Evolutionary conservation across 2,888 invertebrate genomes (phyloP).

Genomic region (Hypercompe scribonia): DNA sequence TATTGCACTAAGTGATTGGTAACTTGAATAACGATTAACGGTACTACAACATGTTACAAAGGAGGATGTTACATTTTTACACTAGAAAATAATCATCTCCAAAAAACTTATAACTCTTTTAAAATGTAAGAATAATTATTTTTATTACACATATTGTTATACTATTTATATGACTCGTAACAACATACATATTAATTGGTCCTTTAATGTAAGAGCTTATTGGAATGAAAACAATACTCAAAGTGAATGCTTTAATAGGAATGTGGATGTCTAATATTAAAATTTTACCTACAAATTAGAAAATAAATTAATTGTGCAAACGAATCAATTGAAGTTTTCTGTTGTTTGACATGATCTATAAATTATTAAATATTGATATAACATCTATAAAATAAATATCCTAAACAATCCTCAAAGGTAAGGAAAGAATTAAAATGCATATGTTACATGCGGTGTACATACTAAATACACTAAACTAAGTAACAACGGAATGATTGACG

Average conservation of each 20-base stretch:
- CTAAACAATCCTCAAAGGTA: background rate
- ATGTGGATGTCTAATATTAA: conserved; percentile 19
- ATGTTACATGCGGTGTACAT: conserved; percentile 4
- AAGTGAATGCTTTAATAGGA: conserved; percentile 29
- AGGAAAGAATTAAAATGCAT: background rate
- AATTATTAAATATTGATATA: conserved; percentile 2
- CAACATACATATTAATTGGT: conserved; percentile 39
- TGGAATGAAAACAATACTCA: conserved; percentile 26
- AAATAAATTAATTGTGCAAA: conserved; percentile 8
- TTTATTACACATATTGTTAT: background rate
- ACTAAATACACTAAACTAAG: background rate
- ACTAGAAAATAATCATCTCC: conserved; percentile 17
- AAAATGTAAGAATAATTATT: background rate
- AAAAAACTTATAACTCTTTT: background rate
- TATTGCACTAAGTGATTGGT: conserved; percentile 59
- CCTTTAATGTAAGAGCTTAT: conserved; percentile 33
- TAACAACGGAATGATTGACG: conserved; percentile 37
- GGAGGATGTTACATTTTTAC: background rate
- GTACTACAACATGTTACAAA: conserved; percentile 23
- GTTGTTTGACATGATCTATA: conserved; percentile 7
- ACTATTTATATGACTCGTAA: background rate
- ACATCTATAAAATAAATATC: background rate
- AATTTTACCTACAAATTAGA: conserved; percentile 2
- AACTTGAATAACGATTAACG: conserved; percentile 38
- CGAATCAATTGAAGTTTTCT: conserved; percentile 15